Evolutionary conservation across 1,140 invertebrate species (phyloP).

Genomic region (Drosophila kurseongensis): DNA sequence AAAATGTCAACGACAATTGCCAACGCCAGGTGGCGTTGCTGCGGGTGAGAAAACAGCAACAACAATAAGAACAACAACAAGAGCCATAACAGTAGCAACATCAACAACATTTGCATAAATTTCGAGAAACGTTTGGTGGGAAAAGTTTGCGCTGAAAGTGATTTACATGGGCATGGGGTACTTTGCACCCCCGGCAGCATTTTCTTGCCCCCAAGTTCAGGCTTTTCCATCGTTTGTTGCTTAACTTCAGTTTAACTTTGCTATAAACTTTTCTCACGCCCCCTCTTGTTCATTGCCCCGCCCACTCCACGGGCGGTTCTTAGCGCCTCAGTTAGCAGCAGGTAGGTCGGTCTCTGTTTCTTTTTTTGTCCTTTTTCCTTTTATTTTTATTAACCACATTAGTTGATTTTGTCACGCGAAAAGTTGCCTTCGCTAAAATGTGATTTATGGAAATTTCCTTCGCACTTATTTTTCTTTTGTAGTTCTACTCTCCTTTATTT

Average conservation of each 20-base stretch:
- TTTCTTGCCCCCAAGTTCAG: slow-evolving; percentile 16
- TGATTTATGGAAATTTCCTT: slow-evolving; percentile 79
- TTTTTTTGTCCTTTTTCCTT: slow-evolving; percentile 15
- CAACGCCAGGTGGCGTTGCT: slow-evolving; percentile 69
- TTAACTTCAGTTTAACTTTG: slow-evolving; percentile 82
- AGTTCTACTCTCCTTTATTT: not conserved
- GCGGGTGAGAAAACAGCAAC: slow-evolving; percentile 21
- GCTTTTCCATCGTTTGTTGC: slow-evolving; percentile 65
- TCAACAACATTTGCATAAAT: slow-evolving; percentile 79
- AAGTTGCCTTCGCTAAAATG: slow-evolving; percentile 63
- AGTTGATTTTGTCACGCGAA: slow-evolving; percentile 82
- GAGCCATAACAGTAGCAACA: slow-evolving; percentile 55
- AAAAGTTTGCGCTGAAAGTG: slow-evolving; percentile 76
- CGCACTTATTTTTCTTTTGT: slow-evolving; percentile 50
- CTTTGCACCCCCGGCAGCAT: not conserved
- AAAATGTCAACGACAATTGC: slow-evolving; percentile 79
- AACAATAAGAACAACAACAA: slow-evolving; percentile 38
- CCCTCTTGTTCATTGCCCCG: not conserved
- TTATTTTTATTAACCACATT: slow-evolving; percentile 79
- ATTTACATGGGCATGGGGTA: slow-evolving; percentile 65
- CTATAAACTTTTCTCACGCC: slow-evolving; percentile 75
- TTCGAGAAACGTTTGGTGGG: slow-evolving; percentile 65
- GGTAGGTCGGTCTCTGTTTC: slow-evolving; percentile 27
- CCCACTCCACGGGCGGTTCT: slow-evolving; percentile 27
- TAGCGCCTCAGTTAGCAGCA: slow-evolving; percentile 38